Percentiles rank a stretch among this genome's conserved stretches.
Evolutionary conservation across 2,797 vertebrate species (phyloP).

Genomic region (Hemibagrus guttatus): DNA sequence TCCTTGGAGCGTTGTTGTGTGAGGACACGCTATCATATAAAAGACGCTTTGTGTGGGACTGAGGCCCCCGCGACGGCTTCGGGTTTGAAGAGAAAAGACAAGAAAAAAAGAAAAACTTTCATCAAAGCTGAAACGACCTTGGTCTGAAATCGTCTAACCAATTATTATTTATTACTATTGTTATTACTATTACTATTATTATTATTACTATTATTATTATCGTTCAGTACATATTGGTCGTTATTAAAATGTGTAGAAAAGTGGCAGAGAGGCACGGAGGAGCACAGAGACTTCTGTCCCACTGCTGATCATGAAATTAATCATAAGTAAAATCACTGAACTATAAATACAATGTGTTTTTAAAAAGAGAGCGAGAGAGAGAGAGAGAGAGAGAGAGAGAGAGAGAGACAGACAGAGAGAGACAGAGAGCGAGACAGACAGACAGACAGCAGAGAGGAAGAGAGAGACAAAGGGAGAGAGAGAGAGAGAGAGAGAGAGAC

Average conservation of each 20-base stretch:
- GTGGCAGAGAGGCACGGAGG: neutral
- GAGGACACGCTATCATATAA: constrained; percentile 15
- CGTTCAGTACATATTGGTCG: too few relatives aligned
- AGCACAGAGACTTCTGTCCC: neutral
- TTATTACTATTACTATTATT: neutral
- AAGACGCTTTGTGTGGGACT: constrained; percentile 33
- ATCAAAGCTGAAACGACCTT: constrained; percentile 45
- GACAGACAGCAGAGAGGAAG: too few relatives aligned
- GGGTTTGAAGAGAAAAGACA: neutral
- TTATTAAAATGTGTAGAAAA: constrained; percentile 6
- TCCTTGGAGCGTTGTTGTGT: constrained; percentile 5
- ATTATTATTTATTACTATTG: neutral
- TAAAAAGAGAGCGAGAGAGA: too few relatives aligned
- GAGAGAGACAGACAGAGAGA: neutral
- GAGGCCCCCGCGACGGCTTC: neutral
- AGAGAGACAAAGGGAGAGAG: neutral
- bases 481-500: too few relatives aligned
- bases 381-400: too few relatives aligned
- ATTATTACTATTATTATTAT: neutral
- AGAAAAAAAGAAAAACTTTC: neutral
- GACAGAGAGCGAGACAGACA: neutral
- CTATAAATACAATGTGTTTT: neutral
- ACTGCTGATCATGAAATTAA: neutral
- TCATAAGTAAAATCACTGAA: neutral
- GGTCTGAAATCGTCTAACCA: neutral